Evolutionary conservation across 2,888 invertebrate species (phyloP).

Genomic region (Chloroclystis v-ata): DNA sequence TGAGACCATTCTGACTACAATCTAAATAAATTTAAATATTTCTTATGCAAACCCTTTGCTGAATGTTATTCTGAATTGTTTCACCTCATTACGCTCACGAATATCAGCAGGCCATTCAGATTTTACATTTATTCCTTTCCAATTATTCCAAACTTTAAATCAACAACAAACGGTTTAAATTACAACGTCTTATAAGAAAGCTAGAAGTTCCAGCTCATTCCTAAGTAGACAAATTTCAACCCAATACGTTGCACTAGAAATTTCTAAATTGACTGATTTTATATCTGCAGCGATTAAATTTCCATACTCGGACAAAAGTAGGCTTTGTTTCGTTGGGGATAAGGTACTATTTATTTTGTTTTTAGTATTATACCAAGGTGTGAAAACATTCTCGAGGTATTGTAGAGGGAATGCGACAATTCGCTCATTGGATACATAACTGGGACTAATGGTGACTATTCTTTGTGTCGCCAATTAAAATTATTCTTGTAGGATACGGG

Average conservation of each 20-base stretch:
- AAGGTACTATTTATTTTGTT: constrained; percentile 22
- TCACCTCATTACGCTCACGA: constrained; percentile 69
- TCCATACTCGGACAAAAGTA: constrained; percentile 27
- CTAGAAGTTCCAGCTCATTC: constrained; percentile 37
- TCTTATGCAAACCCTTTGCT: constrained; percentile 23
- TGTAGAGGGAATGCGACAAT: constrained; percentile 59
- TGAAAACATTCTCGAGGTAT: constrained; percentile 54
- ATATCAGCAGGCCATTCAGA: constrained; percentile 42
- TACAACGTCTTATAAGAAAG: neutral
- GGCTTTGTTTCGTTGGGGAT: constrained; percentile 18
- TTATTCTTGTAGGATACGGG: constrained; percentile 36
- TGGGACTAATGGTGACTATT: constrained; percentile 57
- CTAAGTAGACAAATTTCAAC: constrained; percentile 62
- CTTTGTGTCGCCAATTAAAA: constrained; percentile 66
- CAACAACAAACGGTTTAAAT: neutral
- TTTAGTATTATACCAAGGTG: constrained; percentile 44
- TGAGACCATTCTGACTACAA: constrained; percentile 1
- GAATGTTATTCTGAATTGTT: constrained; percentile 64
- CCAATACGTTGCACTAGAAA: constrained; percentile 58
- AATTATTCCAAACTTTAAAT: neutral
- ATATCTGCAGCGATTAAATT: constrained; percentile 42
- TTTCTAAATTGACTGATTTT: constrained; percentile 61
- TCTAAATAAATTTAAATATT: constrained; percentile 17
- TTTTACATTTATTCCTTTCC: constrained; percentile 21
- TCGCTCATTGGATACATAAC: constrained; percentile 62